These are phyloP conservation scores for Palythoa heliodiscus DNA, from an alignment of 92 coral and sea anemone genomes.

Conservation along the genomic window DNA sequence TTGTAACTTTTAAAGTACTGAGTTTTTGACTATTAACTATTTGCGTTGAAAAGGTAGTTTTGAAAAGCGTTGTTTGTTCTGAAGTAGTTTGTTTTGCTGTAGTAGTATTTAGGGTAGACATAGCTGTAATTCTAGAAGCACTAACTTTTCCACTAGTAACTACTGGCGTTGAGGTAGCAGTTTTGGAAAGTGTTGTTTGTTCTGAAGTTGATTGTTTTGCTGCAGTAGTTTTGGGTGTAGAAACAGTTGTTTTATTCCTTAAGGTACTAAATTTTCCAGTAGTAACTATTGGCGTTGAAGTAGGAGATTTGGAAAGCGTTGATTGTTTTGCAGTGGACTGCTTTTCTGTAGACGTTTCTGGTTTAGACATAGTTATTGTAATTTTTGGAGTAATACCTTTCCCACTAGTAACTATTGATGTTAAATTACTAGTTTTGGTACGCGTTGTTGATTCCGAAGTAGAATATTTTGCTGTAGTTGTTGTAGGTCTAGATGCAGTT, in stretches of 20 bases:
- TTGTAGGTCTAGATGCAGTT: no score
- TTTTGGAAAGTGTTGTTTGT: no score
- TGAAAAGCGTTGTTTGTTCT: background rate
- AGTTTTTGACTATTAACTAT: background rate
- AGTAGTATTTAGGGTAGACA: background rate
- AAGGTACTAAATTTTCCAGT: no score
- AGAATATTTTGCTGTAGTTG: no score
- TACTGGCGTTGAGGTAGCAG: no score
- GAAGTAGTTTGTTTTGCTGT: slow-evolving; percentile 22
- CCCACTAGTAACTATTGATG: no score
- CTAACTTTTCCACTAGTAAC: background rate
- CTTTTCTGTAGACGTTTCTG: background rate
- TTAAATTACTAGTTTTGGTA: no score
- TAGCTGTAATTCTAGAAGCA: background rate
- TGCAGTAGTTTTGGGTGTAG: no score
- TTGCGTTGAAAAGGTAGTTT: slow-evolving; percentile 10
- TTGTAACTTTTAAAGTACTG: no score
- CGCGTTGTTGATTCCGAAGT: no score
- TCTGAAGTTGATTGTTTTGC: no score
- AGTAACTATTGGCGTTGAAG: slow-evolving; percentile 19
- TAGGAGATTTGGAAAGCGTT: background rate
- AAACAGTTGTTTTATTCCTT: background rate
- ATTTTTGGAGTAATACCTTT: background rate
- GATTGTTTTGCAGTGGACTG: background rate
- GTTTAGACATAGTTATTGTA: background rate